phyloP scores from a whole-genome alignment of 2,113 vertebrate species.

The Solea solea region DNA sequence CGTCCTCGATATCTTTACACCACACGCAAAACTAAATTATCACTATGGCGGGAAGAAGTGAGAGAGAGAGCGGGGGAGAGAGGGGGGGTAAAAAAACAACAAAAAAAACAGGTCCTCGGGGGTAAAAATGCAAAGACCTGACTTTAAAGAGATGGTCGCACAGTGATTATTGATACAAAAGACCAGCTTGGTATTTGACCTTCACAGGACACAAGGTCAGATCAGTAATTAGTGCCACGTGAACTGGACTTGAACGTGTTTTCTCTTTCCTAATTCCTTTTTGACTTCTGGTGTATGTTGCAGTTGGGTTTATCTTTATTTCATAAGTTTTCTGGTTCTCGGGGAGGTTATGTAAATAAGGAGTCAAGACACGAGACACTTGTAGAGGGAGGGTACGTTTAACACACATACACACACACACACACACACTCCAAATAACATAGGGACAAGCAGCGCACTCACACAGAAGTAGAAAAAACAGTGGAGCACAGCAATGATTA shows the following conservation, averaged over 20 bases:
- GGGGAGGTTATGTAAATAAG: slow-evolving; percentile 53
- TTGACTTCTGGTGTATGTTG: slow-evolving; percentile 6
- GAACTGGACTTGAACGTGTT: slow-evolving; percentile 31
- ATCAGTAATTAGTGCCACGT: slow-evolving; percentile 19
- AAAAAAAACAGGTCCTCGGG: background rate
- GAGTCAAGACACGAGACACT: slow-evolving; percentile 31
- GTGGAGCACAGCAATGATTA: slow-evolving; percentile 73
- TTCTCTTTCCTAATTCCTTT: slow-evolving; percentile 11
- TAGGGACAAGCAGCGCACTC: background rate
- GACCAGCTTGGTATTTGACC: background rate
- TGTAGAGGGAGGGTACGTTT: slow-evolving; percentile 5
- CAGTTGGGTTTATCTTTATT: slow-evolving; percentile 40
- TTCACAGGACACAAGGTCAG: slow-evolving; percentile 9
- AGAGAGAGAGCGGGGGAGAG: too few species aligned
- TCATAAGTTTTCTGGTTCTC: slow-evolving; percentile 34
- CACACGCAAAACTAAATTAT: slow-evolving; percentile 23
- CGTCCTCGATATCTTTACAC: slow-evolving; percentile 29
- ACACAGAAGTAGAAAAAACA: slow-evolving; percentile 32
- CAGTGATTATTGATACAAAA: slow-evolving; percentile 19
- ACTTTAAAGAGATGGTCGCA: slow-evolving; percentile 14
- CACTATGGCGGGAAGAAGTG: background rate
- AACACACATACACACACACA: slow-evolving; percentile 15
- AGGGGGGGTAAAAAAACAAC: too few species aligned
- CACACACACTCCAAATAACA: slow-evolving; percentile 14
- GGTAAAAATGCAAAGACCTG: slow-evolving; percentile 8